These are phyloP conservation scores for Engystomops pustulosus DNA, from an alignment of 2,113 vertebrate species.

Conservation along the genomic window DNA sequence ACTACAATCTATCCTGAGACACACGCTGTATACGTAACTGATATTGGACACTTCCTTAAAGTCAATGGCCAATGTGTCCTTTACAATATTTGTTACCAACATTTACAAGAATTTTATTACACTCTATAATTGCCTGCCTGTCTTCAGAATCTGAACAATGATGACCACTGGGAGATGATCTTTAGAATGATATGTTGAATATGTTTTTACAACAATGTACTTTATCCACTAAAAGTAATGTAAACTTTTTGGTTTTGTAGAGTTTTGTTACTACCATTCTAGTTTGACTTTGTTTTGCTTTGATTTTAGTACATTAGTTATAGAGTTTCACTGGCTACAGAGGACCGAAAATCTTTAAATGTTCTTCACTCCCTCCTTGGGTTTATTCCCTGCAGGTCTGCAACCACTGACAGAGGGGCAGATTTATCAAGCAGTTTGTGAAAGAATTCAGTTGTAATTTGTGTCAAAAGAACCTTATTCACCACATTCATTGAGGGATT, in stretches of 20 bases:
- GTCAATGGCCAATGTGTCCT: constrained; percentile 51
- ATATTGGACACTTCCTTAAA: constrained; percentile 22
- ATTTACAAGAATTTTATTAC: constrained; percentile 16
- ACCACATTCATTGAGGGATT: no score
- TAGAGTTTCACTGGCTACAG: background rate
- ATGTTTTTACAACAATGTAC: background rate
- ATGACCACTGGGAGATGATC: constrained; percentile 4
- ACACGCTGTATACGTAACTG: background rate
- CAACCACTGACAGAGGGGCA: no score
- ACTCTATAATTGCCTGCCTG: constrained; percentile 15
- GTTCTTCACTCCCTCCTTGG: no score
- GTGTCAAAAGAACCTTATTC: no score
- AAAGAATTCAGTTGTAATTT: no score
- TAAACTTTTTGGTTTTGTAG: background rate
- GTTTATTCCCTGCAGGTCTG: no score
- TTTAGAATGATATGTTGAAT: constrained; percentile 24
- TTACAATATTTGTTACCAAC: constrained; percentile 41
- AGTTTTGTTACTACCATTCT: background rate
- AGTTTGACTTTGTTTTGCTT: background rate
- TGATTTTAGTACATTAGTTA: no score
- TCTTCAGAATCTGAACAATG: constrained; percentile 3
- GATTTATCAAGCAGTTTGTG: no score
- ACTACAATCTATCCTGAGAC: background rate
- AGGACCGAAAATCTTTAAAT: no score
- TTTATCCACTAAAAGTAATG: background rate